Evolutionary conservation across 2,113 vertebrate genomes (phyloP).

Genomic region (Burhinus oedicnemus): DNA sequence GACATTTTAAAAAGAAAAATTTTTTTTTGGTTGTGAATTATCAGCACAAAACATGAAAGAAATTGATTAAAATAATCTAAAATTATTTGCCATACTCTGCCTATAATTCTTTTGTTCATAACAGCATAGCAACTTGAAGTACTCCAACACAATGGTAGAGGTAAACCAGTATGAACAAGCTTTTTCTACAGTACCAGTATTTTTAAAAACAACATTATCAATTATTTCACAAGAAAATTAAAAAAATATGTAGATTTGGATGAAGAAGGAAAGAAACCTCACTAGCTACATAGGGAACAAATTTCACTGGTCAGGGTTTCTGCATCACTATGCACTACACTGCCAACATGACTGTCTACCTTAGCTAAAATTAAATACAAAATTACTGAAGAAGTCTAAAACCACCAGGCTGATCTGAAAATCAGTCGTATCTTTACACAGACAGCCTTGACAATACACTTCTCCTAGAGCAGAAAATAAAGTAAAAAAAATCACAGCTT

Average conservation of each 20-base stretch:
- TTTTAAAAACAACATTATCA: neutral
- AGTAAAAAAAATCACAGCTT: neutral
- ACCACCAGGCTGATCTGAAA: neutral
- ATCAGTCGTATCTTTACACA: neutral
- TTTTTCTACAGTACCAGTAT: neutral
- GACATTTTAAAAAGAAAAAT: neutral
- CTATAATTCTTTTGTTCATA: neutral
- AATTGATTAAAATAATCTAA: neutral
- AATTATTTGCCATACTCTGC: neutral
- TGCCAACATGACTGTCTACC: neutral
- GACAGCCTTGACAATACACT: neutral
- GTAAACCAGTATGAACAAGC: neutral
- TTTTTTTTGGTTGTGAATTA: neutral
- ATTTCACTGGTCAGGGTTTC: neutral
- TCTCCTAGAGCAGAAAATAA: neutral
- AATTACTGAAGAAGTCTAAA: neutral
- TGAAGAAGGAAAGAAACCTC: neutral
- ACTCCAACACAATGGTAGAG: neutral
- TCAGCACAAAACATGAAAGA: neutral
- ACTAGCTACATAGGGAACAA: neutral
- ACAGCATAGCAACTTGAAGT: neutral
- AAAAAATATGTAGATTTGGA: neutral
- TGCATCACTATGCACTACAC: rapidly evolving
- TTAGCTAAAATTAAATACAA: neutral
- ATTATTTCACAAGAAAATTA: neutral